A percentile compares a stretch with the other conserved stretches of the same genome.
These are phyloP conservation scores for Melanotaenia parkinsoni DNA, from an alignment of 2,797 vertebrate genomes.

Conservation along the genomic window DNA sequence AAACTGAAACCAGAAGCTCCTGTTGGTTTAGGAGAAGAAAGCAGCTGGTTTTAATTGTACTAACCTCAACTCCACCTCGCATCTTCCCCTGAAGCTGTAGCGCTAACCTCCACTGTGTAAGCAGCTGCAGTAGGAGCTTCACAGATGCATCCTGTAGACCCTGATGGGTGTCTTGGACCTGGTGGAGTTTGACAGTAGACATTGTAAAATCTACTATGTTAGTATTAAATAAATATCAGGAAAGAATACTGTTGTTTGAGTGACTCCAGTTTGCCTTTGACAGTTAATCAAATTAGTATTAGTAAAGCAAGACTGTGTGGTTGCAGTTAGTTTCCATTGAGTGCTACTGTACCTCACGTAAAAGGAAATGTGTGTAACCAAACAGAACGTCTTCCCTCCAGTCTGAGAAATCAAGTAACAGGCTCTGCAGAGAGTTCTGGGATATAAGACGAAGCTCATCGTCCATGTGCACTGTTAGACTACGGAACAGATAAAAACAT, in stretches of 20 bases:
- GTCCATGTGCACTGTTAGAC: slow-evolving; percentile 98
- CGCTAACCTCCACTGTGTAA: slow-evolving; percentile 96
- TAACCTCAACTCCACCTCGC: slow-evolving; percentile 80
- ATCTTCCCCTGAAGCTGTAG: slow-evolving; percentile 87
- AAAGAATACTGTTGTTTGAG: not conserved
- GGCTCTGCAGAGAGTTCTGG: slow-evolving; percentile 96
- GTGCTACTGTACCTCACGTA: slow-evolving; percentile 79
- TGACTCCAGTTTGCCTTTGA: not conserved
- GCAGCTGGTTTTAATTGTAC: slow-evolving; percentile 4
- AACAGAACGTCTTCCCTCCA: slow-evolving; percentile 98
- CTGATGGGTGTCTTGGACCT: slow-evolving; percentile 95
- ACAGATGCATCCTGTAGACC: slow-evolving; percentile 94
- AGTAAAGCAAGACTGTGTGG: not conserved
- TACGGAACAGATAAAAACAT: slow-evolving; percentile 57
- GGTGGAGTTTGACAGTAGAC: not conserved
- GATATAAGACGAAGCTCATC: slow-evolving; percentile 97
- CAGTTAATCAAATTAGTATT: not conserved
- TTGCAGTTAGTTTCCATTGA: not conserved
- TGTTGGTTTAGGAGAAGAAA: not conserved
- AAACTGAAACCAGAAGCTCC: not conserved
- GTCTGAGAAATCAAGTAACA: slow-evolving; percentile 96
- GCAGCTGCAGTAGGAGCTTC: slow-evolving; percentile 95
- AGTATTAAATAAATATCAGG: not conserved
- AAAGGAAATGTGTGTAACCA: slow-evolving; percentile 95
- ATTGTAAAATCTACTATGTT: not conserved